Base-by-base conservation (phyloP, 2,888 invertebrate species). In the Sarcophaga subvicina region DNA sequence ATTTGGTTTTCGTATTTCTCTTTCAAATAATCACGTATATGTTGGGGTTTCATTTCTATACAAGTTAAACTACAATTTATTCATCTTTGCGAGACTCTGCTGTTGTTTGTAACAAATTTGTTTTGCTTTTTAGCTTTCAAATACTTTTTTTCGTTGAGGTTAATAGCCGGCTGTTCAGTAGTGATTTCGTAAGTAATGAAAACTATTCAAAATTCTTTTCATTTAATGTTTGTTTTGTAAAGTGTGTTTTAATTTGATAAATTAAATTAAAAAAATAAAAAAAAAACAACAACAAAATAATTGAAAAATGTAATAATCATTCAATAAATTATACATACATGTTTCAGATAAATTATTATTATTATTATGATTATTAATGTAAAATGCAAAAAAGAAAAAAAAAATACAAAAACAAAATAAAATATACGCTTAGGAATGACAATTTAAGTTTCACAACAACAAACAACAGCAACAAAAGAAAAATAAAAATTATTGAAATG, bases 231-330 rank as follows among this genome's bases (percentile, higher is more conserved):
- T 54, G 20, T 71, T 12, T 27, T 17, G 25, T 25, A 63, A 27
- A 37, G 14, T 27, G 60, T 72, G 37, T 17, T 20, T 60, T n/a
- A 60, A 72, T 5, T 60, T 62, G 27, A 37, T 4, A 72, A 62
- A 62, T 60, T 72, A 20, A n/a, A n/a, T 60, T 20, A 20, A 17
- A 17, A 66, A 66, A 20, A 27, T 60, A 59, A 37, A 11, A 60
- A 60, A 4, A 20, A n/a, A 47, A 81, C 62, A 37, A 81, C 17
- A 64, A 64, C 37, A 37, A 64, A 25, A 63, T 12, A 63, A 64
- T 25, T 25, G 54, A 17, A 14, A 49, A 12, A 49, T 49, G 8
- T 8, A 14, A 14, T 14, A 54, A 54, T 14, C 3, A 54, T 54
- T 37, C 37, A 54, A 54, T 54, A 14, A 54, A 54, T 54, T 54